A percentile compares a stretch with the other conserved stretches of the same genome.
Conservation (phyloP, 1,140 invertebrate species). For the Listronotus bonariensis region DNA sequence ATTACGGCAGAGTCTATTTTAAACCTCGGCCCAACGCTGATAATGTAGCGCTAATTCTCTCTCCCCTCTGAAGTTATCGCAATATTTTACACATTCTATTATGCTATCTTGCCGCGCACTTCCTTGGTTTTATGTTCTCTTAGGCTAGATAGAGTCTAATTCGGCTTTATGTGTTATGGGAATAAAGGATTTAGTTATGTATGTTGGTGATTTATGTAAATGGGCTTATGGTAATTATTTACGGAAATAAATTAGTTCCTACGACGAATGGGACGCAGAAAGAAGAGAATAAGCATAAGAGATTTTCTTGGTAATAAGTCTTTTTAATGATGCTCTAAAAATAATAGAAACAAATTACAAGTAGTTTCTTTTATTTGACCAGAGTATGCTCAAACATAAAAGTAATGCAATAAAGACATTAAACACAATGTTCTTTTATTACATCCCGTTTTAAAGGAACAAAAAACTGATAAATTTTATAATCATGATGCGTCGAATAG, state of each 20-base stretch:
- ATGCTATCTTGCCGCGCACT: constrained; percentile 34
- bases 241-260: constrained; percentile 31
- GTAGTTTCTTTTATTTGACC: too few relatives aligned
- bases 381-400: too few relatives aligned
- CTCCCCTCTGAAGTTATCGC: constrained; percentile 26
- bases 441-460: too few relatives aligned
- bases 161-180: constrained; percentile 32
- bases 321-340: too few relatives aligned
- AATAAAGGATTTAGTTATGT: constrained; percentile 32
- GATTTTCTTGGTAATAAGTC: background rate
- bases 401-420: too few relatives aligned
- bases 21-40: constrained; percentile 9
- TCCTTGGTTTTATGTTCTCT: constrained; percentile 32
- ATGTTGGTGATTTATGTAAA: constrained; percentile 33
- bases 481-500: too few relatives aligned
- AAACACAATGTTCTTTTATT: too few relatives aligned
- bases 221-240: constrained; percentile 34
- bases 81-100: constrained; percentile 37
- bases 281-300: constrained; percentile 11
- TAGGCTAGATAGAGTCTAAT: constrained; percentile 31
- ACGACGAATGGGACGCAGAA: constrained; percentile 10
- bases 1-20: background rate
- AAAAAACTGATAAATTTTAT: too few relatives aligned
- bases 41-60: constrained; percentile 26
- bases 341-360: too few relatives aligned